These are phyloP conservation scores for Eulimnadia texana DNA, from an alignment of 1,140 invertebrate species.

Conservation along the genomic window DNA sequence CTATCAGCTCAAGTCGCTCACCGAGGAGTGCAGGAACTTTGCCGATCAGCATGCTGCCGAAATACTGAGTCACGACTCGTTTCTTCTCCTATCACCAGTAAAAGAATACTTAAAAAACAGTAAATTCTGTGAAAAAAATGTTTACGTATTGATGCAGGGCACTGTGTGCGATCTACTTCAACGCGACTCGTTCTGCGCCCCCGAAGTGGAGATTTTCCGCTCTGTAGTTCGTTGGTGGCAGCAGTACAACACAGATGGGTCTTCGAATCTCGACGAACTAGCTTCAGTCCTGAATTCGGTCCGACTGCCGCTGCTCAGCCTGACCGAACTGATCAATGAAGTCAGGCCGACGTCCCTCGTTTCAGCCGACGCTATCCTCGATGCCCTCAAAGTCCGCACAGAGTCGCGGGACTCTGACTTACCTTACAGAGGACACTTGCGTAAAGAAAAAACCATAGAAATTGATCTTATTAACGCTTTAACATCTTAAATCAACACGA, in stretches of 20 bases:
- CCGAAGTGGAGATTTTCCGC: slow-evolving; percentile 87
- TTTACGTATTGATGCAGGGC: slow-evolving; percentile 29
- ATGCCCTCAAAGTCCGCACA: slow-evolving; percentile 76
- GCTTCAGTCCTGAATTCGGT: slow-evolving; percentile 35
- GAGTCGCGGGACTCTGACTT: slow-evolving; percentile 59
- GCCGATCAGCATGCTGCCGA: slow-evolving; percentile 77
- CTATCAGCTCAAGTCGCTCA: slow-evolving; percentile 47
- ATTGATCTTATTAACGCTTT: no score
- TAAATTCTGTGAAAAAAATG: slow-evolving; percentile 13
- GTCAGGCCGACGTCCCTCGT: slow-evolving; percentile 75
- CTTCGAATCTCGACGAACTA: slow-evolving; percentile 16
- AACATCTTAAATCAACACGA: no score
- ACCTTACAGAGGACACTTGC: slow-evolving; percentile 59
- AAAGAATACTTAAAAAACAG: background rate
- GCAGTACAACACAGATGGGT: slow-evolving; percentile 49
- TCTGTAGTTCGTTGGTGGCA: slow-evolving; percentile 74
- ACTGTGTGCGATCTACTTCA: slow-evolving; percentile 69
- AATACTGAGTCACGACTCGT: slow-evolving; percentile 67
- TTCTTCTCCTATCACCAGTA: slow-evolving; percentile 69
- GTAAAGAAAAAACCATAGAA: no score
- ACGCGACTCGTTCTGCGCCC: slow-evolving; percentile 87
- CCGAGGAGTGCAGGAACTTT: slow-evolving; percentile 48
- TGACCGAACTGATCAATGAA: slow-evolving; percentile 70
- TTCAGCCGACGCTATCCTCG: slow-evolving; percentile 74
- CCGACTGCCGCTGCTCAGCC: slow-evolving; percentile 70